Conservation (phyloP, 2,797 vertebrate species). For the Orestias chungarensis region DNA sequence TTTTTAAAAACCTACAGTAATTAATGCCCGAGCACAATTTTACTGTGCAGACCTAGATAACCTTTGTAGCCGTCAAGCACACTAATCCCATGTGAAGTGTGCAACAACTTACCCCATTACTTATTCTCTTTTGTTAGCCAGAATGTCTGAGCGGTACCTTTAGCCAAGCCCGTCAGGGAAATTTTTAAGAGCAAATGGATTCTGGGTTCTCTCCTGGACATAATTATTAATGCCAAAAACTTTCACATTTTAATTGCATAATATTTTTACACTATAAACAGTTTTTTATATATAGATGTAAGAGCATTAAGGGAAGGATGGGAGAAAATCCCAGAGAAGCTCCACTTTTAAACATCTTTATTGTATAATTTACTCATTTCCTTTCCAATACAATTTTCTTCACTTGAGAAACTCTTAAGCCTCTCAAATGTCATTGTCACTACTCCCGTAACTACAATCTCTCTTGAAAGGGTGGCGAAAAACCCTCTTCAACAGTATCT, state of each 20-base stretch:
- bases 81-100: no score
- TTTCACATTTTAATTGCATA: neutral
- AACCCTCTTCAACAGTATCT: neutral
- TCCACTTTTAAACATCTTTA: neutral
- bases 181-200: no score
- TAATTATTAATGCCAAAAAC: neutral
- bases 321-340: neutral
- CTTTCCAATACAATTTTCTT: neutral
- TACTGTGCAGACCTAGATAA: neutral
- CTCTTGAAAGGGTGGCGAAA: neutral
- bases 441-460: neutral
- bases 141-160: neutral
- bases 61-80: neutral
- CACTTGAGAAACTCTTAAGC: neutral
- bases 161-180: neutral
- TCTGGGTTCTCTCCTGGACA: neutral
- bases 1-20: neutral
- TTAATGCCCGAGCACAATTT: neutral
- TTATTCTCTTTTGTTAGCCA: neutral
- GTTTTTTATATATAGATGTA: neutral
- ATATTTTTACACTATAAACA: neutral
- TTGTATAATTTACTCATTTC: neutral
- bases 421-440: neutral
- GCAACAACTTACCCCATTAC: neutral
- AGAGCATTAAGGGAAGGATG: slow-evolving; percentile 2